Conservation (phyloP, 2,113 vertebrate species). For the Himantopus leucocephalus region DNA sequence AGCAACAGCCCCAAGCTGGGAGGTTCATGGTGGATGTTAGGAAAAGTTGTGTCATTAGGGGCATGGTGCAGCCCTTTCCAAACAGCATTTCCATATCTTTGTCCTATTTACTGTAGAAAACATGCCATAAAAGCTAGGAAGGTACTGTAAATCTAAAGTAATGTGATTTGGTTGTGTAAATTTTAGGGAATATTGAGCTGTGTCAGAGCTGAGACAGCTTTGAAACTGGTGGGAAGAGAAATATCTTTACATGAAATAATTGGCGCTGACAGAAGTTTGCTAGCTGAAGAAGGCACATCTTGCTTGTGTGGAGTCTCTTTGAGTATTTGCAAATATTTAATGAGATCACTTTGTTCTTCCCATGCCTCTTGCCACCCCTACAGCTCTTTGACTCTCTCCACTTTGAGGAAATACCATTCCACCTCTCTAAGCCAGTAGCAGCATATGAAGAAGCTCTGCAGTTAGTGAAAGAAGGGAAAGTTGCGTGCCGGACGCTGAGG, state of each 20-base stretch:
- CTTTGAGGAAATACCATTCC: conserved; percentile 75
- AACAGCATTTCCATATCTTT: not conserved
- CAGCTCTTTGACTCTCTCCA: conserved; percentile 89
- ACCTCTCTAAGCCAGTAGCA: conserved; percentile 82
- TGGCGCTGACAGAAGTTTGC: not conserved
- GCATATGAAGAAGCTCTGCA: conserved; percentile 90
- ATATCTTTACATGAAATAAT: not conserved
- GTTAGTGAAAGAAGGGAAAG: conserved; percentile 81
- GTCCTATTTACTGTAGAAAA: not conserved
- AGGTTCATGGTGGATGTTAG: not conserved
- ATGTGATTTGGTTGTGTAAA: not conserved
- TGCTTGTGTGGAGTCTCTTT: not conserved
- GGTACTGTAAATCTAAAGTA: not conserved
- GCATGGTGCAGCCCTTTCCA: not conserved
- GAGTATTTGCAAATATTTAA: not conserved
- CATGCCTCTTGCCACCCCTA: not conserved
- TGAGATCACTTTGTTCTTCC: not conserved
- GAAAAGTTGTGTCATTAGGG: not conserved
- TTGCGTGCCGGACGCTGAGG: conserved; percentile 87
- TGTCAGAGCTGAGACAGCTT: not conserved
- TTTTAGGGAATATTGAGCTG: not conserved
- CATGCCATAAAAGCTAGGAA: not conserved
- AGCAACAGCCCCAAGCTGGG: not conserved
- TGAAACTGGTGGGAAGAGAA: not conserved
- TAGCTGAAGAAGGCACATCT: not conserved